phyloP scores from a whole-genome alignment of 2,888 invertebrate species.

The Drosophila diplacantha region DNA sequence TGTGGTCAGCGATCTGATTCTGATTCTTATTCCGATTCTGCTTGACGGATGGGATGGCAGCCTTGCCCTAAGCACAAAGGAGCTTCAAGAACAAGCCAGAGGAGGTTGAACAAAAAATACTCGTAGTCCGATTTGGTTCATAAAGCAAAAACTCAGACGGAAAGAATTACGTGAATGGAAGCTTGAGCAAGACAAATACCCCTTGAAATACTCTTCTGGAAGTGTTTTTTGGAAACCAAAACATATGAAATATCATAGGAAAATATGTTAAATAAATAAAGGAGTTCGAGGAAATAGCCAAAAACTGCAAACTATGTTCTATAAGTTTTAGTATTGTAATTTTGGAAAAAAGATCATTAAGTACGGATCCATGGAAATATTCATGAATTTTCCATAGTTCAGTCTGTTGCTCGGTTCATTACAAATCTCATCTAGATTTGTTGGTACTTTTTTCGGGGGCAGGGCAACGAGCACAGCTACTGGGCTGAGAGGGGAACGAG shows the following conservation, averaged over 20 bases:
- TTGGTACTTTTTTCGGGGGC: conserved; percentile 13
- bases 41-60: conserved; percentile 26
- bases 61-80: conserved; percentile 62
- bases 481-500: conserved; percentile 29
- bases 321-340: background rate
- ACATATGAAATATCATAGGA: background rate
- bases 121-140: conserved; percentile 63
- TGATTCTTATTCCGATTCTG: conserved; percentile 22
- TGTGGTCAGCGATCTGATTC: conserved; percentile 38
- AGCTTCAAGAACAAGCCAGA: conserved; percentile 32
- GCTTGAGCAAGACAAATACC: background rate
- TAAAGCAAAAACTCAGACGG: conserved; percentile 55
- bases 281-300: background rate
- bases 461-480: conserved; percentile 4
- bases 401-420: conserved; percentile 28
- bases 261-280: background rate
- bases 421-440: conserved; percentile 34
- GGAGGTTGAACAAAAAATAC: conserved; percentile 28
- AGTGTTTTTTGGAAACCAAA: background rate
- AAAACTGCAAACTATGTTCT: background rate
- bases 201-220: conserved; percentile 9
- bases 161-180: conserved; percentile 37
- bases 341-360: no score
- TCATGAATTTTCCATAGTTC: background rate
- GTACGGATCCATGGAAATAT: background rate